A percentile compares a stretch with the other conserved stretches of the same genome.
Evolutionary conservation across 2,113 vertebrate genomes (phyloP).

Genomic region (Campylomormyrus numenius): DNA sequence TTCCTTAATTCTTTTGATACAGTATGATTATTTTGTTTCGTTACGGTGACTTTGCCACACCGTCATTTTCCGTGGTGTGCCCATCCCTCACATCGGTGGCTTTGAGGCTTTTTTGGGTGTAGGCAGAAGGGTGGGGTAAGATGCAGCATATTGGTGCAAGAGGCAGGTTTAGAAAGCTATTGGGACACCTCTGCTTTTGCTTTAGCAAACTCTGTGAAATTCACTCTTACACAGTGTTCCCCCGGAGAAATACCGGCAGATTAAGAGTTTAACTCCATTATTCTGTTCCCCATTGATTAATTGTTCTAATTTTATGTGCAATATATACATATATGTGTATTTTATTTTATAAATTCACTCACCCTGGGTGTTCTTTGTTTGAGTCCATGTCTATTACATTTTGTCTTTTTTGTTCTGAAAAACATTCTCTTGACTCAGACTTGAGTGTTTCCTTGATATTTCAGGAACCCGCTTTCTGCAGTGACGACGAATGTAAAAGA

Average conservation of each 20-base stretch:
- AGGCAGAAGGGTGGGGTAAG: constrained; percentile 10
- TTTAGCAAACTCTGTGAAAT: constrained; percentile 28
- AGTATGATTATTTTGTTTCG: constrained; percentile 17
- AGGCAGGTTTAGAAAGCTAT: background rate
- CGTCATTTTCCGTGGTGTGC: background rate
- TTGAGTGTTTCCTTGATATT: constrained; percentile 45
- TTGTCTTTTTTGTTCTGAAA: constrained; percentile 28
- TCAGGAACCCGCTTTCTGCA: constrained; percentile 57
- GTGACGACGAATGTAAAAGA: constrained; percentile 56
- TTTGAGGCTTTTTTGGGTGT: background rate
- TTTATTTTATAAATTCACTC: constrained; percentile 45
- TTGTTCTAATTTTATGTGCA: constrained; percentile 53
- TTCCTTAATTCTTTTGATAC: background rate
- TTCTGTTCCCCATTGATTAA: constrained; percentile 33
- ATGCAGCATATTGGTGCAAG: background rate
- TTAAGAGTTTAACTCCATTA: constrained; percentile 56
- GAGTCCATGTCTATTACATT: constrained; percentile 31
- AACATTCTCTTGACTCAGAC: constrained; percentile 34
- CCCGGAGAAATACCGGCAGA: constrained; percentile 56
- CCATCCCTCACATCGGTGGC: background rate
- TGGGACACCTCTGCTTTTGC: constrained; percentile 35
- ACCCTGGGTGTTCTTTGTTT: constrained; percentile 16
- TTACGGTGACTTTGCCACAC: background rate
- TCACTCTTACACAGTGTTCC: constrained; percentile 59
- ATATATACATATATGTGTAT: constrained; percentile 46